These are phyloP conservation scores for Nanorana parkeri DNA, from an alignment of 2,113 vertebrate species.

Conservation along the genomic window DNA sequence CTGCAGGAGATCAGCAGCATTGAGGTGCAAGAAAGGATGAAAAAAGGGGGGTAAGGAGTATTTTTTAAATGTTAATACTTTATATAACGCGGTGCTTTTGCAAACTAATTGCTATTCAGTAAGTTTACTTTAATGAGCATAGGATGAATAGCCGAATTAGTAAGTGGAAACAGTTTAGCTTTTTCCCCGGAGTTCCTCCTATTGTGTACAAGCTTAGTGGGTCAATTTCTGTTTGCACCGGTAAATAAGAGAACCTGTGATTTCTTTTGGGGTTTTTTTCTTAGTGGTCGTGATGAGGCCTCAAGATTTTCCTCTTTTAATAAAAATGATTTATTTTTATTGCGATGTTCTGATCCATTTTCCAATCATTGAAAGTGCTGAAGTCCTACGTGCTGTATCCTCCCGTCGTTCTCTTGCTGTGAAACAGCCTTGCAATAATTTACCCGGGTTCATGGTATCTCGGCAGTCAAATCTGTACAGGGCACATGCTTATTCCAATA, in stretches of 20 bases:
- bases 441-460: not conserved
- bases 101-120: too few relatives aligned
- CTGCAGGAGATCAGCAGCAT: too few relatives aligned
- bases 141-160: too few relatives aligned
- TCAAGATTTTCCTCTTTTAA: not conserved
- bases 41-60: too few relatives aligned
- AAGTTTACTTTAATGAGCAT: too few relatives aligned
- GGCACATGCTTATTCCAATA: conserved; percentile 26
- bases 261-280: not conserved
- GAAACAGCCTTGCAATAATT: not conserved
- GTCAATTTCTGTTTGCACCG: not conserved
- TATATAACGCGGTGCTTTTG: too few relatives aligned
- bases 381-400: not conserved
- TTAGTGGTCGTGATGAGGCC: not conserved
- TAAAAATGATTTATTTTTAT: not conserved
- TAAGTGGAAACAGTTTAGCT: too few relatives aligned
- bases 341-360: not conserved
- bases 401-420: not conserved
- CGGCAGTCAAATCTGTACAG: conserved; percentile 10
- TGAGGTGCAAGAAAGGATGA: too few relatives aligned
- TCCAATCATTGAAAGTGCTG: conserved; percentile 4
- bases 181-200: not conserved
- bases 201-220: not conserved
- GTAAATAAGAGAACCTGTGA: not conserved
- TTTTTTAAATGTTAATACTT: too few relatives aligned